A percentile compares a stretch with the other conserved stretches of the same genome.
phyloP scores from a whole-genome alignment of 1,140 invertebrate genomes.

The Drosophila subpulchrella region DNA sequence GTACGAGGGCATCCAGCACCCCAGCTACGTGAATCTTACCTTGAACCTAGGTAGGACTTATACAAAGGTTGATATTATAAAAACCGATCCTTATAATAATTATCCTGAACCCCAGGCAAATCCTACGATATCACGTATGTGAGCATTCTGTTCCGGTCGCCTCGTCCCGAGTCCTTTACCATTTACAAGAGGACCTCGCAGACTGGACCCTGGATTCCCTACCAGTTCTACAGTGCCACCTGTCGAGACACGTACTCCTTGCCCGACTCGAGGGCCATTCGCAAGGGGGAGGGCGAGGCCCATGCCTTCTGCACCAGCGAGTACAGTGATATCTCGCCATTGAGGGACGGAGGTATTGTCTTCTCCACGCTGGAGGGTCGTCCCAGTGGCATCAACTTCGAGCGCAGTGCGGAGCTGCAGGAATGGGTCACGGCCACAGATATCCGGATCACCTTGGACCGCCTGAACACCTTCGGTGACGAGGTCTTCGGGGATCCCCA shows the following conservation, averaged over 20 bases:
- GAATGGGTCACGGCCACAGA: constrained; percentile 99
- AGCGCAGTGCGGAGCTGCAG: constrained; percentile 95
- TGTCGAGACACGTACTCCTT: constrained; percentile 96
- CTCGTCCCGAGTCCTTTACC: constrained; percentile 98
- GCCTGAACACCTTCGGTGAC: constrained; percentile 99
- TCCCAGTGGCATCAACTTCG: constrained; percentile 96
- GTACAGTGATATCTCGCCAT: constrained; percentile 98
- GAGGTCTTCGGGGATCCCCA: constrained; percentile 97
- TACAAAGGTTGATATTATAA: background rate
- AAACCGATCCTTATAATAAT: background rate
- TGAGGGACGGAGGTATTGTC: constrained; percentile 97
- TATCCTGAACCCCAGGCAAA: constrained; percentile 89
- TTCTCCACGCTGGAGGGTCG: constrained; percentile 98
- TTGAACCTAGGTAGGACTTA: constrained; percentile 91
- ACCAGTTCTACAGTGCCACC: constrained; percentile 97
- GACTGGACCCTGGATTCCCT: constrained; percentile 95
- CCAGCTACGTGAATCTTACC: constrained; percentile 96
- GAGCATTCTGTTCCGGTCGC: constrained; percentile 95
- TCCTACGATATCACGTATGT: constrained; percentile 99
- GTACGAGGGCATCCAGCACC: constrained; percentile 95
- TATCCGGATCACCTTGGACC: constrained; percentile 94
- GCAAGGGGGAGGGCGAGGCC: constrained; percentile 91
- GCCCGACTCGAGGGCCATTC: constrained; percentile 89
- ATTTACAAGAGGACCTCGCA: constrained; percentile 95
- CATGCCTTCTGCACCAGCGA: constrained; percentile 97